A percentile compares a stretch with the other conserved stretches of the same genome.
Conservation (phyloP, 2,888 invertebrate species). For the Pogonocherus hispidulus region DNA sequence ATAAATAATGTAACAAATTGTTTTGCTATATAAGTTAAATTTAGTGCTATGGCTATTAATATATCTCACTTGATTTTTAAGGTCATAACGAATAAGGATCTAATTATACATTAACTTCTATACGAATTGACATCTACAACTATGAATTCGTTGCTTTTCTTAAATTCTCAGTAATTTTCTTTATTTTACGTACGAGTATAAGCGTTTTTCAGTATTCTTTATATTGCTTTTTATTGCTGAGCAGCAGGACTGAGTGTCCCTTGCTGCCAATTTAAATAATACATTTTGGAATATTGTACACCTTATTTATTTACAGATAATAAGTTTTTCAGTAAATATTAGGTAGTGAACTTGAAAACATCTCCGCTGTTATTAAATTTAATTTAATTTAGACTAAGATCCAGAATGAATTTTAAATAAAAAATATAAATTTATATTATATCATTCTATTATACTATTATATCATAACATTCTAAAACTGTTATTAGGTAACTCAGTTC, state of each 20-base stretch:
- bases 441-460: no score
- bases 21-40: constrained; percentile 38
- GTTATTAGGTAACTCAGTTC: no score
- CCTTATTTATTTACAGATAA: constrained; percentile 21
- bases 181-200: constrained; percentile 61
- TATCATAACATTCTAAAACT: no score
- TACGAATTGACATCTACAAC: constrained; percentile 61
- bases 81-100: constrained; percentile 51
- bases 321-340: neutral
- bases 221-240: constrained; percentile 67
- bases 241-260: constrained; percentile 44
- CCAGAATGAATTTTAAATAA: no score
- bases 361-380: neutral
- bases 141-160: constrained; percentile 62
- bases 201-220: constrained; percentile 61
- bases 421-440: no score
- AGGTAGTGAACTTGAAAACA: neutral
- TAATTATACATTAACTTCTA: constrained; percentile 45
- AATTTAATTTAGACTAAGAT: no score
- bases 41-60: constrained; percentile 34
- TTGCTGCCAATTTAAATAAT: constrained; percentile 31
- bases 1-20: neutral
- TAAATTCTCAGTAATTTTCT: constrained; percentile 55
- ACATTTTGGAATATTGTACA: constrained; percentile 19
- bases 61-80: constrained; percentile 49